phyloP scores from a whole-genome alignment of 2,888 invertebrate genomes.

The Diachrysia chrysitis region DNA sequence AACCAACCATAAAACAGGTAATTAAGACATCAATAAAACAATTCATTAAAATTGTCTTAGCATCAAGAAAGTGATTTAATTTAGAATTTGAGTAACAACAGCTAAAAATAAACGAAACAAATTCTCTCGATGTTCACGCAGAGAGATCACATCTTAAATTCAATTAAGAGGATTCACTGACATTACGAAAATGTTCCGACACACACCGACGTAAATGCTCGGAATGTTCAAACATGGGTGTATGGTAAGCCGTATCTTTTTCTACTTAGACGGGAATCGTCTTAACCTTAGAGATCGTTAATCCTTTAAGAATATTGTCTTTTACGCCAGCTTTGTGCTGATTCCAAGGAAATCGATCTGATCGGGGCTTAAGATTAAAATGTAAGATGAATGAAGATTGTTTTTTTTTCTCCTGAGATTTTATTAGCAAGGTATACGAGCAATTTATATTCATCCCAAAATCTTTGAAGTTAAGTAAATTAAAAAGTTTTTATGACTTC shows the following conservation, averaged over 20 bases:
- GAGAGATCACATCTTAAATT: slow-evolving; percentile 43
- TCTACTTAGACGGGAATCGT: slow-evolving; percentile 56
- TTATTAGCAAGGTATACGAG: not conserved
- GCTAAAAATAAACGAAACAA: slow-evolving; percentile 15
- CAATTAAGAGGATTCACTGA: slow-evolving; percentile 53
- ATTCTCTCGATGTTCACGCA: slow-evolving; percentile 25
- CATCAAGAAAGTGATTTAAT: not conserved
- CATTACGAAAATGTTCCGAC: slow-evolving; percentile 41
- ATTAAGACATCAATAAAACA: not conserved
- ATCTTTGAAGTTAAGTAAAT: slow-evolving; percentile 10
- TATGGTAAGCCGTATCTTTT: slow-evolving; percentile 57
- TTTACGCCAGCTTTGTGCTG: slow-evolving; percentile 64
- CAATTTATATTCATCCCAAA: slow-evolving; percentile 9
- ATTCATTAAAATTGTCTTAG: not conserved
- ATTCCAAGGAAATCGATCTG: slow-evolving; percentile 49
- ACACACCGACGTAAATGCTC: slow-evolving; percentile 42
- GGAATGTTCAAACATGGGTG: slow-evolving; percentile 32
- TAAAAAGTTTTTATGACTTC: slow-evolving; percentile 29
- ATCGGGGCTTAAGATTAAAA: slow-evolving; percentile 42
- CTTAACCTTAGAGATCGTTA: slow-evolving; percentile 59
- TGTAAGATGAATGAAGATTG: slow-evolving; percentile 32
- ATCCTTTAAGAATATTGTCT: slow-evolving; percentile 67
- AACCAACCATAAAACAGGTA: not conserved
- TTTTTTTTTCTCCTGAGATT: slow-evolving; percentile 17
- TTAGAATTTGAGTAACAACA: not conserved